These are phyloP conservation scores for Trichogramma dendrolimi DNA, from an alignment of 2,888 invertebrate species.

Conservation along the genomic window DNA sequence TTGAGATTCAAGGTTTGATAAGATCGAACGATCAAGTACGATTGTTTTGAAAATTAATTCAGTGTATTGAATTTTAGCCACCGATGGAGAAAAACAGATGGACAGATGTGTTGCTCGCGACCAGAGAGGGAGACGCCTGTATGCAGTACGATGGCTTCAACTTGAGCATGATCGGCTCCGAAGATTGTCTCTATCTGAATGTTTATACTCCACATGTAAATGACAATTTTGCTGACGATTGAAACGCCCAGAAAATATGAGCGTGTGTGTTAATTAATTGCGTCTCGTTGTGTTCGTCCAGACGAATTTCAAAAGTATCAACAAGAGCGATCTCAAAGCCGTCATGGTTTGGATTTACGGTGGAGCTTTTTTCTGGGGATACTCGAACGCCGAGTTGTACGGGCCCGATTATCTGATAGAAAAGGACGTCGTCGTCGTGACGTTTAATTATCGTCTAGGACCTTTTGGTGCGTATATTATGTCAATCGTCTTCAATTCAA, in stretches of 20 bases:
- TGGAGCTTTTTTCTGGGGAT: slow-evolving; percentile 26
- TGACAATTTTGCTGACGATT: background rate
- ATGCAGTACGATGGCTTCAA: slow-evolving; percentile 13
- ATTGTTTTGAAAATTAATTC: background rate
- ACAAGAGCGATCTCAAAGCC: slow-evolving; percentile 12
- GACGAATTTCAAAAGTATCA: too few relatives aligned
- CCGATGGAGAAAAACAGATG: slow-evolving; percentile 26
- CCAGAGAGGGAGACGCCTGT: slow-evolving; percentile 16
- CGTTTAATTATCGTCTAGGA: slow-evolving; percentile 27
- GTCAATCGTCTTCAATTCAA: too few relatives aligned
- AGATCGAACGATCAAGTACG: too few relatives aligned
- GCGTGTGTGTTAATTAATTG: too few relatives aligned
- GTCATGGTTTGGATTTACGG: slow-evolving; percentile 32
- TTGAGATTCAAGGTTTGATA: slow-evolving; percentile 37
- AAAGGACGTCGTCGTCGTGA: slow-evolving; percentile 26
- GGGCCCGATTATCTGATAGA: slow-evolving; percentile 30
- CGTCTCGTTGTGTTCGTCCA: too few relatives aligned
- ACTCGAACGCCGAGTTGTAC: slow-evolving; percentile 5
- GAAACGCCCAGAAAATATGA: background rate
- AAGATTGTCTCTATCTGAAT: slow-evolving; percentile 32
- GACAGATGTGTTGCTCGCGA: slow-evolving; percentile 24
- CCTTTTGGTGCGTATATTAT: slow-evolving; percentile 3
- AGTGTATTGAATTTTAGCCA: slow-evolving; percentile 20
- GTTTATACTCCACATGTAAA: slow-evolving; percentile 29
- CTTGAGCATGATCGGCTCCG: slow-evolving; percentile 13